A percentile compares a stretch with the other conserved stretches of the same genome.
These are phyloP conservation scores for Antechinus stuartii DNA, from an alignment of 2,113 vertebrate genomes.

Conservation along the genomic window DNA sequence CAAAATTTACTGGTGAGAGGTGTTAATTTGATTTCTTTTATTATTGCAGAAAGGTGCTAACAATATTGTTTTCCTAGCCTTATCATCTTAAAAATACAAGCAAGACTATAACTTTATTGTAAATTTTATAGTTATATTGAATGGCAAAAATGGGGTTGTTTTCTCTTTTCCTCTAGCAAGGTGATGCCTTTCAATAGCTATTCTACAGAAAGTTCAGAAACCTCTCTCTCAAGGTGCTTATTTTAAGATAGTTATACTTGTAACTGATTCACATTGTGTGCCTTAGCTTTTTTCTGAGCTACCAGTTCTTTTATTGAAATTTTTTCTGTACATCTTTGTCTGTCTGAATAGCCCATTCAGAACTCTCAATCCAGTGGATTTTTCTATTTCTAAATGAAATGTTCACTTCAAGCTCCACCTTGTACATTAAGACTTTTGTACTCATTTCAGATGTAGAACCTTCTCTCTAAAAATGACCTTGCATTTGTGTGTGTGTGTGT, in stretches of 20 bases:
- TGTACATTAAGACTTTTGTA: neutral
- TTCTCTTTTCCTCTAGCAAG: neutral
- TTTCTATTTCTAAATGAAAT: constrained; percentile 33
- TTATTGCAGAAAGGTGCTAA: constrained; percentile 1
- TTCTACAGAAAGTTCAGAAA: constrained; percentile 5
- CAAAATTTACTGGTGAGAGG: neutral
- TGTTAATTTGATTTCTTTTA: constrained; percentile 27
- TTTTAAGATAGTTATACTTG: neutral
- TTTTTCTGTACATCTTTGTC: constrained; percentile 19
- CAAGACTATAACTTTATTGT: neutral
- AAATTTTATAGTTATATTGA: neutral
- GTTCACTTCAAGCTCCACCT: neutral
- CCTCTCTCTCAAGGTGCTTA: neutral
- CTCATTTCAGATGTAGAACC: neutral
- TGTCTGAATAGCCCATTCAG: constrained; percentile 7
- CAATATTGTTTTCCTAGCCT: neutral
- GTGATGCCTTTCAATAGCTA: neutral
- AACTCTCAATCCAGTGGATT: neutral
- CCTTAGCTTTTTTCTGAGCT: constrained; percentile 27
- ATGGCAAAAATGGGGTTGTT: neutral
- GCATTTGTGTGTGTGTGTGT: neutral
- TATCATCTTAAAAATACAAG: neutral
- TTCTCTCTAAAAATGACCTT: neutral
- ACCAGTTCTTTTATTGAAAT: constrained; percentile 15
- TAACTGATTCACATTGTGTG: constrained; percentile 23